Conservation (phyloP, 2,888 invertebrate genomes). For the Salticus scenicus region DNA sequence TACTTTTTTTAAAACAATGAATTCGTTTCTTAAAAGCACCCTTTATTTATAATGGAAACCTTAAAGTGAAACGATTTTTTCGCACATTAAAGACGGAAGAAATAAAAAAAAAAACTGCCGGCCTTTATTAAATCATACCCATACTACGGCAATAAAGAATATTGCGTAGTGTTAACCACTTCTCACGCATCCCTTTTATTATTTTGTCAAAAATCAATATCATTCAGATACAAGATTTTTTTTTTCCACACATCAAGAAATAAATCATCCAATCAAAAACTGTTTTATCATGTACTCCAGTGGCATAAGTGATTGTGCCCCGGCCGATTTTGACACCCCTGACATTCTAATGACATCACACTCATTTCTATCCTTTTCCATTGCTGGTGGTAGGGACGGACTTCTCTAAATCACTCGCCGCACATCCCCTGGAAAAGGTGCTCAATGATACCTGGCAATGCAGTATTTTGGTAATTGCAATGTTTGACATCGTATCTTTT, state of each 20-base stretch:
- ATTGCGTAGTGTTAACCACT: no score
- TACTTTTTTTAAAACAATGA: no score
- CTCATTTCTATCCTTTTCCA: not conserved
- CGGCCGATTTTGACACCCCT: not conserved
- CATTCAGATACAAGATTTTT: not conserved
- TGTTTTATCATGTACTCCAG: not conserved
- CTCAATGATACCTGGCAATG: not conserved
- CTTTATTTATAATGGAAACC: no score
- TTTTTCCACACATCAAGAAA: not conserved
- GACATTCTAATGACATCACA: not conserved
- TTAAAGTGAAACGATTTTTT: no score
- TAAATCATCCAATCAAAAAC: slow-evolving; percentile 1
- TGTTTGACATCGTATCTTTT: slow-evolving; percentile 4
- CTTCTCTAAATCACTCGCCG: not conserved
- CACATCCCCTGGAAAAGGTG: not conserved
- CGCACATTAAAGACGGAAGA: no score
- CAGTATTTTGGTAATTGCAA: slow-evolving; percentile 2
- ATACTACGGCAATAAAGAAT: no score
- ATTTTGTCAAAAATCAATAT: slow-evolving; percentile 1
- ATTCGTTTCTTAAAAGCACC: no score
- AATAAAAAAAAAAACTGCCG: no score
- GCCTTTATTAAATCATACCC: no score
- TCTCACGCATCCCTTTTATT: not conserved
- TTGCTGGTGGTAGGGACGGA: not conserved
- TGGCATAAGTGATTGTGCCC: not conserved